Base-by-base conservation (phyloP, 2,888 invertebrate species). In the Sphaeridia pumilis region DNA sequence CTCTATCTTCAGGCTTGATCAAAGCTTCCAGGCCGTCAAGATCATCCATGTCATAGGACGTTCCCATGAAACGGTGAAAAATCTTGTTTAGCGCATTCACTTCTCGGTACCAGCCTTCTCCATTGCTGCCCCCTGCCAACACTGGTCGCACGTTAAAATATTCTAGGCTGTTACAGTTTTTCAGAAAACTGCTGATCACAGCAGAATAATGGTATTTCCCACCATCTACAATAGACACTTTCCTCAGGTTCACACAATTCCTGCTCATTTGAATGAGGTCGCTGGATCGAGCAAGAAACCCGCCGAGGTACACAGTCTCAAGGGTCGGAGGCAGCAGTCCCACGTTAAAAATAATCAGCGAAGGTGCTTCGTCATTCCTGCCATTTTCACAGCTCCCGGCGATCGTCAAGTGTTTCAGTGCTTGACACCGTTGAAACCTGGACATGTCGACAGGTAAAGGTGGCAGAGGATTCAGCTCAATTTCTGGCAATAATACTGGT, bases 1-100 rank as follows among this genome's bases (percentile, higher is more conserved):
- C 56, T 24, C 58, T 49, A 53, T 61, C 61, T 12, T 36, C 31
- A 1, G 36, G 44, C 10, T 17, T 52, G 47, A 63, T 54, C 43
- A 38, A 44, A 17, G 63, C 59, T 49, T 59, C 63, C 28, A 61
- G 57, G 20, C 60, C 59, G 41, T 61, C 63, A 21, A 59, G 42
- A 26, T 61, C 60, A 45, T 63, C 63, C 22, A 61, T 56, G 34
- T 63, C 60, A 38, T 54, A 63, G 3, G 54, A 34, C 21, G 56
- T 55, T 20, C 55, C 54, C 60, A 63, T 63, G 25, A 63, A 63
- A 43, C 50, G 52, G 12, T 57, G 46, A 43, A 58, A 61, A 14
- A 63, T 43, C 26, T 55, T 41, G 14, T 53, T 49, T 10, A 63
- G 38, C 17, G 51, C 53, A 12, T 44, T 31, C 12, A 61, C 49